These are phyloP conservation scores for Artemisiospiza belli DNA, from an alignment of 2,113 vertebrate genomes.

Conservation along the genomic window DNA sequence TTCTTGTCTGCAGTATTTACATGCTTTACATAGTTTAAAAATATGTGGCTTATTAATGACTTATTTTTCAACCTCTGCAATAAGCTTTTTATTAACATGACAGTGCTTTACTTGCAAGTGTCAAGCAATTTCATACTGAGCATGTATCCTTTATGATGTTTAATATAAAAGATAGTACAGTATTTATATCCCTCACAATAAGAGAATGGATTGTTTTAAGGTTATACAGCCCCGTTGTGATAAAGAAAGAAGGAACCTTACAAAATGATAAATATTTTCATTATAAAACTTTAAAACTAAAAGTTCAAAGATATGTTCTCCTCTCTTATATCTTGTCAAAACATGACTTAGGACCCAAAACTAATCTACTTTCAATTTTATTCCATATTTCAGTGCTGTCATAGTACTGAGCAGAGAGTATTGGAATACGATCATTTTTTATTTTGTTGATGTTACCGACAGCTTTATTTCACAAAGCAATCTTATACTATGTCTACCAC, in stretches of 20 bases:
- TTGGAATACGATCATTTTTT: constrained; percentile 91
- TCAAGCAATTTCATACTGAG: constrained; percentile 20
- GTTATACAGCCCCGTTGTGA: constrained; percentile 72
- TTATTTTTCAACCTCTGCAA: constrained; percentile 69
- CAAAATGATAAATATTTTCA: constrained; percentile 87
- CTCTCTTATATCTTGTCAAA: constrained; percentile 89
- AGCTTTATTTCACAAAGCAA: constrained; percentile 99
- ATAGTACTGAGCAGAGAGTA: constrained; percentile 83
- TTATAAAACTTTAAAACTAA: constrained; percentile 88
- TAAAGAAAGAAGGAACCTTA: constrained; percentile 79
- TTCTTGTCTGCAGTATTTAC: constrained; percentile 66
- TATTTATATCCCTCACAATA: constrained; percentile 78
- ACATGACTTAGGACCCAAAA: constrained; percentile 95
- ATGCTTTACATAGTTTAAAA: constrained; percentile 75
- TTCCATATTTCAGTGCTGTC: constrained; percentile 98
- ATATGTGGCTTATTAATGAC: constrained; percentile 78
- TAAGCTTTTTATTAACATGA: constrained; percentile 73
- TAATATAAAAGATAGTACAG: constrained; percentile 75
- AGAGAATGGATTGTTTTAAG: constrained; percentile 80
- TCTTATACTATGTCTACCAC: constrained; percentile 91
- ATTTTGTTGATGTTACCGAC: constrained; percentile 94
- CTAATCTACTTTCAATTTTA: constrained; percentile 97
- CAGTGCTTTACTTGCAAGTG: constrained; percentile 64
- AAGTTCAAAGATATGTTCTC: constrained; percentile 79
- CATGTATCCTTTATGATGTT: constrained; percentile 68